Evolutionary conservation across 2,888 invertebrate species (phyloP).

Genomic region (Tetragnatha montana): DNA sequence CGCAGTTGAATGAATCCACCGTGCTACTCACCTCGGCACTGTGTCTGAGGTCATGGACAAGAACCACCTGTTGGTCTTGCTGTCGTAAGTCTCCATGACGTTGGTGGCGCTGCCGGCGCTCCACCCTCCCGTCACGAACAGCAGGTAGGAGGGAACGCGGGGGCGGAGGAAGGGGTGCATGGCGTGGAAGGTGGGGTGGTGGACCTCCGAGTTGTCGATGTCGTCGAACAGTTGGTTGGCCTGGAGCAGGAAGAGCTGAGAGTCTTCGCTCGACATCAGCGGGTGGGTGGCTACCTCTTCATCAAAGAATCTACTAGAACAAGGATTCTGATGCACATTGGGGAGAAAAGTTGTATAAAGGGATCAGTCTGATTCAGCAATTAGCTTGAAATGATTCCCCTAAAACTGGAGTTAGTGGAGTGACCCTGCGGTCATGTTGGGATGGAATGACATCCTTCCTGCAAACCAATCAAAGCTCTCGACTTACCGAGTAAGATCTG

Average conservation of each 20-base stretch:
- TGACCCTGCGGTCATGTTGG: too few relatives aligned
- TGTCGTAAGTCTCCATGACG: conserved; percentile 78
- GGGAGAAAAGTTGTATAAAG: too few relatives aligned
- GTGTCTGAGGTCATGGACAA: conserved; percentile 77
- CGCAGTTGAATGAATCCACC: background rate
- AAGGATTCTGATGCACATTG: too few relatives aligned
- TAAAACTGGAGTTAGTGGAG: too few relatives aligned
- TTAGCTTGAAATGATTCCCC: background rate
- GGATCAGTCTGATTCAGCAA: background rate
- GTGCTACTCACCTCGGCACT: conserved; percentile 43
- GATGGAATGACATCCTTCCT: too few relatives aligned
- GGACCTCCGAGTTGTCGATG: conserved; percentile 75
- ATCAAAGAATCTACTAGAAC: conserved; percentile 45
- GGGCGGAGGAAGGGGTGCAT: conserved; percentile 79
- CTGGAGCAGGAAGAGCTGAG: conserved; percentile 79
- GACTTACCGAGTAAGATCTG: too few relatives aligned
- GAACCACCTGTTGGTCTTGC: conserved; percentile 84
- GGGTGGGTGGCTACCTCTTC: conserved; percentile 34
- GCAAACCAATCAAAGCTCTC: too few relatives aligned
- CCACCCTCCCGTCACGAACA: conserved; percentile 80
- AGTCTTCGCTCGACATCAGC: conserved; percentile 77
- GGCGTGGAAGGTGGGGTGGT: conserved; percentile 18
- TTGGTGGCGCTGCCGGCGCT: conserved; percentile 87
- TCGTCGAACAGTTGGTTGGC: conserved; percentile 80
- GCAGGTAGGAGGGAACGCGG: conserved; percentile 80